Evolutionary conservation across 1,140 invertebrate genomes (phyloP), one percentile per base, ranked within the genome.

Genomic region (Octopus bimaculoides): DNA sequence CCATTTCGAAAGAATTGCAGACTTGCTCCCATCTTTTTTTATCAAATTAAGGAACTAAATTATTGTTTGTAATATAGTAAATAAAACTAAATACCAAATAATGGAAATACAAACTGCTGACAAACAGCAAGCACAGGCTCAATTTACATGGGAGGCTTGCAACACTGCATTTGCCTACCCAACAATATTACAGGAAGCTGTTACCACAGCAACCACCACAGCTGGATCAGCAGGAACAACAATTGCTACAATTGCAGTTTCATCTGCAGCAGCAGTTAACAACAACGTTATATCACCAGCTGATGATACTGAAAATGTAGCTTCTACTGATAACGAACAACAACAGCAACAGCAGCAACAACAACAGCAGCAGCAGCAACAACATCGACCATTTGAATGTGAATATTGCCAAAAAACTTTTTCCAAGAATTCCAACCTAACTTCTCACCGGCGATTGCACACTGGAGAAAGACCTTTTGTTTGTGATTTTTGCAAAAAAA

Each of bases 341-440:
- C 17, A 71, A 10, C 66, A 71, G 3, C 66, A 8, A 5, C 66
- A 71, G 3, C 66, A 71, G 7, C 66, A 12, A 3, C 8, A 9
- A 9, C 66, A 71, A 71, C 66, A 71, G 6, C 66, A 12, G 66
- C 66, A 71, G 14, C 66, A 71, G 14, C 66, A 71, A 17, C 66
- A 71, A 14, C 66, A 71, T 20, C 66, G 66, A n/a, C 66, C 66
- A n/a, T 81, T 54, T 78, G 17, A 75, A 26, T 81, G 80, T 66
- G 14, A 74, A 52, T 55, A 75, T 53, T 81, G 80, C 52, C 74
- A 75, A 17, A 81, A 78, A 17, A 20, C 52, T 20, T 81, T 81
- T 56, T 54, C 9, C 17, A 20, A 73, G 14, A 20, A 75, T 14
- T 41, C 20, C 26, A 26, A 75, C 41, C 54, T 81, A 7, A 66